Base-by-base conservation (phyloP, 1,140 invertebrate genomes). In the Drosophila equinoxialis region DNA sequence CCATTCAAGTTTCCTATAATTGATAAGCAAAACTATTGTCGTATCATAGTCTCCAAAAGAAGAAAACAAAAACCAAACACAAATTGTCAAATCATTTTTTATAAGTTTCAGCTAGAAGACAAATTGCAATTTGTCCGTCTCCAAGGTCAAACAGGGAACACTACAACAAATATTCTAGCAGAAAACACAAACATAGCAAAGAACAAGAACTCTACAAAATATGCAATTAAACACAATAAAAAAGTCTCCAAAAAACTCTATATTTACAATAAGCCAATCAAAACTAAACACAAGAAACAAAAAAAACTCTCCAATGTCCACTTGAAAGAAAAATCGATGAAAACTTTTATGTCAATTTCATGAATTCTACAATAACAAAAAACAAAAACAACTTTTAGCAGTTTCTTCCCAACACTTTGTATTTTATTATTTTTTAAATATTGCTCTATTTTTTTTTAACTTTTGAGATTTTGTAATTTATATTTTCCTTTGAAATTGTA, bases 1-100 rank as follows among this genome's bases (percentile, higher is more conserved):
- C 65, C 64, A 37, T 61, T 55, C 67, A 77, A 66, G 75, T 77
- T 77, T 77, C 75, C 75, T 77, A 77, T 77, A 77, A 77, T 77
- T 77, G 42, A 37, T 77, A 77, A 65, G 73, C 66, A 76, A 69
- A 60, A 41, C 59, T 35, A 59, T 30, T 37, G 41, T 58, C 67
- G 20, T 60, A 64, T 14, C 67, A 42, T 77, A 77, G 75, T 77
- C 75, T 77, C 75, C 75, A 77, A 17, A 30, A 30, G 30, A 30
- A 30, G 30, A 6, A 62, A 45, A 26, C 23, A 77, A 17, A 62
- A 51, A 51, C 14, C 8, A 51, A 23, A 11, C 5, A 30, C 17
- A 17, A 48, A 48, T 48, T 48, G 45, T 23, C 23, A 51, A 23
- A 51, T 48, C 45, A 6, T 20, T 51, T 51, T 48, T 48, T 74